These are phyloP conservation scores for Meloidogyne floridensis DNA, from an alignment of 1,140 invertebrate species.

Conservation along the genomic window DNA sequence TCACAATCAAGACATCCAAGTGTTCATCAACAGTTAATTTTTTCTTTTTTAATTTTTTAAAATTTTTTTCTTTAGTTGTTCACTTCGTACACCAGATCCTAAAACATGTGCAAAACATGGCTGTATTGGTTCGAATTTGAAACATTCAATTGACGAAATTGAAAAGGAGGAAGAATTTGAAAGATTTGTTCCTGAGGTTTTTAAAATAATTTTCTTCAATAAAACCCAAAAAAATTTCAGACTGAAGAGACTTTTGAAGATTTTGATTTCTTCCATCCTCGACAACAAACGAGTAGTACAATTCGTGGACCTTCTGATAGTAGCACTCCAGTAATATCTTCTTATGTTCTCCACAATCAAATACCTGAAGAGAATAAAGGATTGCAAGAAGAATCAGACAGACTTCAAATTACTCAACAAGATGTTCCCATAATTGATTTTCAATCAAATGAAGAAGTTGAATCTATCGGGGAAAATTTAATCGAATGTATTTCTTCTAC, in stretches of 20 bases:
- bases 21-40: constrained; percentile 47
- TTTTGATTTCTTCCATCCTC: constrained; percentile 41
- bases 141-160: background rate
- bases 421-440: constrained; percentile 7
- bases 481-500: constrained; percentile 1
- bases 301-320: constrained; percentile 12
- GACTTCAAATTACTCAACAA: background rate
- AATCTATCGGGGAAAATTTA: background rate
- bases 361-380: constrained; percentile 2
- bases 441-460: background rate
- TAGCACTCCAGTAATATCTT: background rate
- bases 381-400: background rate
- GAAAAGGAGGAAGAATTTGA: background rate
- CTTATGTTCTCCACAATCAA: constrained; percentile 11
- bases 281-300: constrained; percentile 17
- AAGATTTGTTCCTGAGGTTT: background rate
- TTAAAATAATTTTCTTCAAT: background rate
- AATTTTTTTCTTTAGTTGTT: constrained; percentile 25
- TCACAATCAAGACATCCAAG: constrained; percentile 48
- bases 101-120: constrained; percentile 33
- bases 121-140: constrained; percentile 18
- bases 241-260: constrained; percentile 23
- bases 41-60: background rate
- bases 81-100: constrained; percentile 21
- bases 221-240: background rate